Evolutionary conservation across 1,140 invertebrate species (phyloP).

Genomic region (Vollenhovia emeryi): DNA sequence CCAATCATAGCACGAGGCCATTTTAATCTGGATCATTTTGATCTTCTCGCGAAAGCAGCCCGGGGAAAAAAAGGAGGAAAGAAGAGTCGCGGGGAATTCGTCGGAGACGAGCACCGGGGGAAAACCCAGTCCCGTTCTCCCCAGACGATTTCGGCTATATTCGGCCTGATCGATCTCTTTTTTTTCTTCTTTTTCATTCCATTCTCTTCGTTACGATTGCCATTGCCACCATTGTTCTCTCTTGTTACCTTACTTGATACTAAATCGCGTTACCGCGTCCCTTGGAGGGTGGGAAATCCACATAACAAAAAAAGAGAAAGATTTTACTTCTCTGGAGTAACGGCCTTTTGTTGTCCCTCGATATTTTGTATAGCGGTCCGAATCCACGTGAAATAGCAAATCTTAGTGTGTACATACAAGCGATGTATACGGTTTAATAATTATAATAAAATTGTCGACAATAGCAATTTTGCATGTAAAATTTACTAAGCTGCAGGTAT

Average conservation of each 20-base stretch:
- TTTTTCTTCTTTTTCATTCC: not conserved
- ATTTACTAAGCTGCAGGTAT: not conserved
- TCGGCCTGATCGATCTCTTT: not conserved
- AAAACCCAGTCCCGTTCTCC: conserved; percentile 47
- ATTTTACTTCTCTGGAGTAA: not conserved
- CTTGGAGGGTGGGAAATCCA: too few species aligned
- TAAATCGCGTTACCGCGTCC: not conserved
- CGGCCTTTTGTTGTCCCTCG: not conserved
- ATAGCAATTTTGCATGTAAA: not conserved
- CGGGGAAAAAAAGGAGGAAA: conserved; percentile 1
- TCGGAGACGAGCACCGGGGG: conserved; percentile 32
- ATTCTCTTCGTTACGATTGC: not conserved
- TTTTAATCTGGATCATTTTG: too few species aligned
- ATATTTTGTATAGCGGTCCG: not conserved
- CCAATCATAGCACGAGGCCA: too few species aligned
- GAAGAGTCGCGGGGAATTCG: conserved; percentile 53
- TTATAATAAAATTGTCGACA: not conserved
- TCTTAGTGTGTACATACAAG: not conserved
- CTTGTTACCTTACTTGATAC: not conserved
- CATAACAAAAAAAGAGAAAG: not conserved
- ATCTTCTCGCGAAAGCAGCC: too few species aligned
- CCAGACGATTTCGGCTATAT: conserved; percentile 2
- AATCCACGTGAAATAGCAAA: not conserved
- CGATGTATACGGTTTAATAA: too few species aligned
- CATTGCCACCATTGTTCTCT: not conserved